Conservation (phyloP, 2,888 invertebrate species). For the Cepaea hortensis region DNA sequence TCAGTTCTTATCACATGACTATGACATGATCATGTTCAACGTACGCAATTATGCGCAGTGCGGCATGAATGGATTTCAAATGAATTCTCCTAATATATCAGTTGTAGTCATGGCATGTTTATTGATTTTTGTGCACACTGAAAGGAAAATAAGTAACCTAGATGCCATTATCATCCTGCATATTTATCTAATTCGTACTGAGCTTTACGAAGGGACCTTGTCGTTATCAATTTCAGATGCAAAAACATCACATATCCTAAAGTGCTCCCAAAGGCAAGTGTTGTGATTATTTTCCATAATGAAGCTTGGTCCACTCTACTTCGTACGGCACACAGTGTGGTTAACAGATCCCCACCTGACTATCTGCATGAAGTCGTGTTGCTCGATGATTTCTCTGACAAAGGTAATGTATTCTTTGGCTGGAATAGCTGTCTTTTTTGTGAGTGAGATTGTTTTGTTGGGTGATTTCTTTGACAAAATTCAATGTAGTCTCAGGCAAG, state of each 20-base stretch:
- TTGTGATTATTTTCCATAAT: slow-evolving; percentile 89
- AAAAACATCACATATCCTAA: slow-evolving; percentile 81
- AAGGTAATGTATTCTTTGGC: slow-evolving; percentile 76
- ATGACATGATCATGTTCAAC: too few relatives aligned
- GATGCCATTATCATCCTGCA: too few relatives aligned
- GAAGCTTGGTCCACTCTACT: slow-evolving; percentile 91
- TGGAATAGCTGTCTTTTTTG: slow-evolving; percentile 45
- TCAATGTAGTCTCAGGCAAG: background rate
- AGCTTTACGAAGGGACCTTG: too few relatives aligned
- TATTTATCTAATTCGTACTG: too few relatives aligned
- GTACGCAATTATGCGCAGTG: too few relatives aligned
- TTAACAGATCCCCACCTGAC: slow-evolving; percentile 84
- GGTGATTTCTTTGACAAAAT: background rate
- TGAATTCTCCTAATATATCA: too few relatives aligned
- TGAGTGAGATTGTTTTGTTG: too few relatives aligned
- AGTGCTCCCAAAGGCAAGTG: slow-evolving; percentile 83
- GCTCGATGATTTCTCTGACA: slow-evolving; percentile 94
- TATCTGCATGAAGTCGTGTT: slow-evolving; percentile 93
- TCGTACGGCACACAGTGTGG: slow-evolving; percentile 91
- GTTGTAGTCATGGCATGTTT: too few relatives aligned
- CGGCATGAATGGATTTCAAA: too few relatives aligned
- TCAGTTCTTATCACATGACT: too few relatives aligned
- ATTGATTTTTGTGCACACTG: too few relatives aligned
- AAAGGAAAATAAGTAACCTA: too few relatives aligned
- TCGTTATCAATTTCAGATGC: slow-evolving; percentile 78